Conservation (phyloP, 2,797 vertebrate genomes). For the Rhabdophis nuchalis region DNA sequence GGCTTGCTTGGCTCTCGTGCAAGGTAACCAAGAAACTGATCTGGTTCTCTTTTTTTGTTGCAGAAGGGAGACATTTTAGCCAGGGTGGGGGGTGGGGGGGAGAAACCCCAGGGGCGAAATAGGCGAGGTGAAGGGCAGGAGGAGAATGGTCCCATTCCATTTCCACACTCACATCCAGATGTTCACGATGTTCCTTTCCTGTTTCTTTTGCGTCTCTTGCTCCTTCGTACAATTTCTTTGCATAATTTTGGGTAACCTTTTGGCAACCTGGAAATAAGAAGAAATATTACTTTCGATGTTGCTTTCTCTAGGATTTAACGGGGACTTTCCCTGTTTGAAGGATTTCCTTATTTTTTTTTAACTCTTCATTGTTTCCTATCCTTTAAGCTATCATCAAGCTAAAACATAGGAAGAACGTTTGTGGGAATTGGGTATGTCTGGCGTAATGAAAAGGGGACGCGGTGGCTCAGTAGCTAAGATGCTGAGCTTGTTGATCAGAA, state of each 20-base stretch:
- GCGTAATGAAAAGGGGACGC: no score
- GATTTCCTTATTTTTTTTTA: background rate
- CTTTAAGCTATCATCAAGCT: background rate
- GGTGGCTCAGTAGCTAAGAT: no score
- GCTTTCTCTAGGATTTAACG: background rate
- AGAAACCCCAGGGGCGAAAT: no score
- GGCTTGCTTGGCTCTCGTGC: background rate
- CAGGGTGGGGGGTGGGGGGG: no score
- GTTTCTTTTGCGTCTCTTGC: background rate
- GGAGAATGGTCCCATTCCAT: no score
- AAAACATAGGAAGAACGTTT: background rate
- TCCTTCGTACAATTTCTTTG: background rate
- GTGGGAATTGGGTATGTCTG: background rate
- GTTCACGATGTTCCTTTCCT: background rate
- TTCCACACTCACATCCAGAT: background rate
- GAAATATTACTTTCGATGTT: background rate
- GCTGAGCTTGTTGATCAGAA: no score
- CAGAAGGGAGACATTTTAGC: background rate
- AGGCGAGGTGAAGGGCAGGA: no score
- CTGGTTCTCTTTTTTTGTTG: background rate
- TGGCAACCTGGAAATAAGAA: no score
- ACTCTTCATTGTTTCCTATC: background rate
- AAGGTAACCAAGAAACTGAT: background rate
- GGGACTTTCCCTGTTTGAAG: background rate
- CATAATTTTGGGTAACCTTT: background rate